Base-by-base conservation (phyloP, 2,888 invertebrate species). In the Minunthozetes semirufus region DNA sequence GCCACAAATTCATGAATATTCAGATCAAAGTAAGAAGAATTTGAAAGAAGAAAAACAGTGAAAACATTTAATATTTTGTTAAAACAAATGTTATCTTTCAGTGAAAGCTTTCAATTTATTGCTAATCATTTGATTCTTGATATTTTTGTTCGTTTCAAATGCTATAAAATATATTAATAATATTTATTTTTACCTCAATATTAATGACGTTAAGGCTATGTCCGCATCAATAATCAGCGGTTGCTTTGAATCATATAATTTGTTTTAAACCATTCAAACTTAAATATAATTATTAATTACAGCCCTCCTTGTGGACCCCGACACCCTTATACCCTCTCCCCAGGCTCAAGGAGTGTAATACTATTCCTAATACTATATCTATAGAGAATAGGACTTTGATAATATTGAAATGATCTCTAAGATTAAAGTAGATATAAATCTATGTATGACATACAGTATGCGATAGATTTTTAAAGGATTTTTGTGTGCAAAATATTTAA, bases 151-250 rank as follows among this genome's bases (percentile, higher is more conserved):
- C 50, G n/a, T 50, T 50, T 50, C n/a, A 25, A 56, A 22, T 56
- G 56, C 56, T 56, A 22, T 56, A 15, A 61, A 33, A 61, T 61
- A 33, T 59, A 61, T 61, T 61, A 5, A 53, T 15, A 61, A 61
- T 33, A 61, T 33, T 63, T 42, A 22, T 42, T 68, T 68, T 68
- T 68, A n/a, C 68, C 42, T 4, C 25, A 33, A 63, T 68, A 22
- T 68, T 68, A 68, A 68, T 68, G 68, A 42, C 25, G 19, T 68
- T 68, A 42, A 68, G 68, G 68, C 68, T 42, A 68, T 68, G 68
- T 38, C 19, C 42, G 46, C 68, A 68, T 68, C 42, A 68, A 68
- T 68, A 42, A 68, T 22, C 6, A 19, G 19, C 42, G 68, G n/a
- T 68, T 13, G 15, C 15, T 42, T 68, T 42, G 38, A 19, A 42